Evolutionary conservation across 2,113 vertebrate genomes (phyloP), one percentile per base, ranked within the genome.

Genomic region (Crypturellus undulatus): DNA sequence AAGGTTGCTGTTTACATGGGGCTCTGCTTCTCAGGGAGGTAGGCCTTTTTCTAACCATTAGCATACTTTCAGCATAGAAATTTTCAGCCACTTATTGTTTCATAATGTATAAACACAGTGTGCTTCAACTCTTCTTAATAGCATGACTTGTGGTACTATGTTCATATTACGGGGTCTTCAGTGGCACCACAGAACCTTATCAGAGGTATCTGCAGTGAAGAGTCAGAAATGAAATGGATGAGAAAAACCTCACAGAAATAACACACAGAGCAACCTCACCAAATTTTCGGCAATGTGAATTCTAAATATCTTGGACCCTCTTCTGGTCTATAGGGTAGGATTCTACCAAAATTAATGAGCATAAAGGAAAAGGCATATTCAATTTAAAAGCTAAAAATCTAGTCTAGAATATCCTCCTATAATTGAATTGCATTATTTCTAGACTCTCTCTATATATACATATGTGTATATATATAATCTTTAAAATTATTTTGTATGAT

Each of bases 391-490:
- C 18, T 71, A 87, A 60, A 71, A 78, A 10, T 62, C 58, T 52
- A n/a, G 25, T n/a, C 45, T 38, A 76, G 70, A 60, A 26, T 62
- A 84, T 91, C 49, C 80, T 47, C 85, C n/a, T 90, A 54, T 84
- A 93, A 87, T 90, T 52, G 79, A 89, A 56, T 22, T 72, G 30
- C 69, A 79, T 79, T 75, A 71, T 94, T 96, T 92, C 73, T 64
- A 91, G 79, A 68, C 40, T 42, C 10, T 42, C 10, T 42, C 10
- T 42, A 49, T 22, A 49, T 20, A 49, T 47, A 47, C 19, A 22
- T 49, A 49, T 49, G 14, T 43, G 42, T 43, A 42, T 42, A 42
- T 42, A 13, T 42, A 42, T 42, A 97, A 89, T 90, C 86, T 96
- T 95, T 96, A 92, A 78, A 3, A 47, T 86, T 94, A 97, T 86